phyloP scores from a whole-genome alignment of 2,888 invertebrate genomes.

The Mesoligia furuncula region DNA sequence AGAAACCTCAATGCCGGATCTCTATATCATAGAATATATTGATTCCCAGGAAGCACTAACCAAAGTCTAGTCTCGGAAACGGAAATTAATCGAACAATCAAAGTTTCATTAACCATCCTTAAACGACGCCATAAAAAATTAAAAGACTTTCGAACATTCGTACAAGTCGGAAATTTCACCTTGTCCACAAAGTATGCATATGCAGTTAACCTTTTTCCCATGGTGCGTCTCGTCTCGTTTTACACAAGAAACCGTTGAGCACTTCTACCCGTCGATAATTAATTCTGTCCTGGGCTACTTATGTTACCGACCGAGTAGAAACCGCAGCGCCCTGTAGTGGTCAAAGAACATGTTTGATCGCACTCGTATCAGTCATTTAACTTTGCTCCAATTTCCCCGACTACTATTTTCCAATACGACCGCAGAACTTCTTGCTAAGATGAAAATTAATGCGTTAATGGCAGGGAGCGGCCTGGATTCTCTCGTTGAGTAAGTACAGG shows the following conservation, averaged over 20 bases:
- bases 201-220: slow-evolving; percentile 85
- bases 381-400: slow-evolving; percentile 81
- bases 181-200: slow-evolving; percentile 69
- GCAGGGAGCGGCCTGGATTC: slow-evolving; percentile 59
- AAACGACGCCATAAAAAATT: slow-evolving; percentile 30
- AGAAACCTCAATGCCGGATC: not conserved
- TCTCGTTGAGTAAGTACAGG: slow-evolving; percentile 61
- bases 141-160: slow-evolving; percentile 52
- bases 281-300: slow-evolving; percentile 88
- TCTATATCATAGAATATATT: not conserved
- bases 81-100: slow-evolving; percentile 25
- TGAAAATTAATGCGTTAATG: slow-evolving; percentile 73
- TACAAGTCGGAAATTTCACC: slow-evolving; percentile 64
- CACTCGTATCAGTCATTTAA: slow-evolving; percentile 79
- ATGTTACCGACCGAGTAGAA: slow-evolving; percentile 80
- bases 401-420: slow-evolving; percentile 70
- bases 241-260: slow-evolving; percentile 88
- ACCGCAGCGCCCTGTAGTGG: slow-evolving; percentile 83
- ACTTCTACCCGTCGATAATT: slow-evolving; percentile 83
- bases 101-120: slow-evolving; percentile 36
- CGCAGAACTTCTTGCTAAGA: slow-evolving; percentile 69
- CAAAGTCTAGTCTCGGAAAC: slow-evolving; percentile 20
- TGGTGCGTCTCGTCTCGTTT: slow-evolving; percentile 83
- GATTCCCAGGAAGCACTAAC: slow-evolving; percentile 15
- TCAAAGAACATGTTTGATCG: slow-evolving; percentile 79